Percentiles rank a stretch among this genome's conserved stretches.
Conservation (phyloP, 2,888 invertebrate genomes). For the Hyalella azteca region DNA sequence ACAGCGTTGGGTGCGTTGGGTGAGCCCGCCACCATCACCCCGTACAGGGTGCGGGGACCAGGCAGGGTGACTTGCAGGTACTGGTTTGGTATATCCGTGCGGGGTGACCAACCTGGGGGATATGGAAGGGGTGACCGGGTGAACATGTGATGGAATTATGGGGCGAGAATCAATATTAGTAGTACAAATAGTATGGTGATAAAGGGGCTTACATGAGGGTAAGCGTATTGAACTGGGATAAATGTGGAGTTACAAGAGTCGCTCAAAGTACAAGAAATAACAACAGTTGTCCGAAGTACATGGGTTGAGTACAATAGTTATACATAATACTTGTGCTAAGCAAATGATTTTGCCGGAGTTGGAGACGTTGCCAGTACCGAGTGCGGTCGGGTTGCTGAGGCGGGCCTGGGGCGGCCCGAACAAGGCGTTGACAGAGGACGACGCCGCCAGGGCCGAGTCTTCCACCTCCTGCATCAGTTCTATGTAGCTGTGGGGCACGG, state of each 20-base stretch:
- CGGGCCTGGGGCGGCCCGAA: slow-evolving; percentile 69
- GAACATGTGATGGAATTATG: too few species aligned
- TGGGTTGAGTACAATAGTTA: too few species aligned
- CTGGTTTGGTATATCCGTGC: slow-evolving; percentile 69
- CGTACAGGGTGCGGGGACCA: slow-evolving; percentile 74
- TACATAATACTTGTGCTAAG: too few species aligned
- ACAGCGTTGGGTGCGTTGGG: slow-evolving; percentile 75
- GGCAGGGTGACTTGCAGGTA: slow-evolving; percentile 75
- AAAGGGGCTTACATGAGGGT: too few species aligned
- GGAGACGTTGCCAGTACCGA: not conserved
- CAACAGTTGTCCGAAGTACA: too few species aligned
- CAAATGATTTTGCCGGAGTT: not conserved
- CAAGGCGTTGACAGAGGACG: slow-evolving; percentile 65
- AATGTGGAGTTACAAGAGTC: too few species aligned
- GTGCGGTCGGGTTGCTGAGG: slow-evolving; percentile 61
- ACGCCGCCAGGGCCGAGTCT: slow-evolving; percentile 69
- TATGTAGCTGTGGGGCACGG: slow-evolving; percentile 48
- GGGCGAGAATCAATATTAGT: too few species aligned
- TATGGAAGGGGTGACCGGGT: too few species aligned
- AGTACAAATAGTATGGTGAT: too few species aligned
- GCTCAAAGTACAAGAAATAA: too few species aligned
- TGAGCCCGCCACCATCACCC: slow-evolving; percentile 75
- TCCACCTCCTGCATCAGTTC: slow-evolving; percentile 64
- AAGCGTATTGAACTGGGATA: too few species aligned
- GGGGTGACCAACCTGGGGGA: slow-evolving; percentile 71